A percentile compares a stretch with the other conserved stretches of the same genome.
phyloP scores from a whole-genome alignment of 1,140 invertebrate genomes.

The Vollenhovia emeryi region DNA sequence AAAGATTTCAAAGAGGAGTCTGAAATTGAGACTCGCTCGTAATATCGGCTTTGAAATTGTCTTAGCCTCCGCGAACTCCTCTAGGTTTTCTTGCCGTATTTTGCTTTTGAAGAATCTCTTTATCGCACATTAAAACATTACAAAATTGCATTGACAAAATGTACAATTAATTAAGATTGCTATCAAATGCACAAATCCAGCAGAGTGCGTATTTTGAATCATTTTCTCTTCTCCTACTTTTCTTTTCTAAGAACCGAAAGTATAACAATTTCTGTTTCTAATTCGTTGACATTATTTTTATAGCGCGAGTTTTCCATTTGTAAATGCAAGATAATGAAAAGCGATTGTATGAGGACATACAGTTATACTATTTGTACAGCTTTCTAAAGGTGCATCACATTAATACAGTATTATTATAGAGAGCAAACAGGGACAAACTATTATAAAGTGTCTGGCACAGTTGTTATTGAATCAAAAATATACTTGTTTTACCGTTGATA shows the following conservation, averaged over 20 bases:
- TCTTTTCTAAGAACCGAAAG: not conserved
- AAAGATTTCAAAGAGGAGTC: slow-evolving; percentile 39
- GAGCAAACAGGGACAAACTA: slow-evolving; percentile 37
- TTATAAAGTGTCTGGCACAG: not conserved
- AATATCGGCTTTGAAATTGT: slow-evolving; percentile 47
- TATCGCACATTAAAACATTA: not conserved
- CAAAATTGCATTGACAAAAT: slow-evolving; percentile 52
- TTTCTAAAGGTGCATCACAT: slow-evolving; percentile 17
- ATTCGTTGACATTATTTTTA: slow-evolving; percentile 59
- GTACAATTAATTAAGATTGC: slow-evolving; percentile 65
- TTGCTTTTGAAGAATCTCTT: not conserved
- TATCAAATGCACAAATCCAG: not conserved
- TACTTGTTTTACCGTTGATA: not conserved
- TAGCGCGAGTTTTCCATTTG: slow-evolving; percentile 62
- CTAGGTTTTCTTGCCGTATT: not conserved
- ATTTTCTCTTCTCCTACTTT: not conserved
- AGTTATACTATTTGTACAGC: not conserved
- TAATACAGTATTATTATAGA: slow-evolving; percentile 40
- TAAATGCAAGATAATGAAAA: slow-evolving; percentile 8
- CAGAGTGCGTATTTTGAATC: not conserved
- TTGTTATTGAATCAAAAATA: slow-evolving; percentile 12
- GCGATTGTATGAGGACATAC: slow-evolving; percentile 1
- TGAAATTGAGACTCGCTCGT: not conserved
- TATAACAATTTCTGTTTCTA: slow-evolving; percentile 38
- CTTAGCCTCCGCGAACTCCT: not conserved